Base-by-base conservation (phyloP, 2,113 vertebrate genomes). In the Platysternon megacephalum region DNA sequence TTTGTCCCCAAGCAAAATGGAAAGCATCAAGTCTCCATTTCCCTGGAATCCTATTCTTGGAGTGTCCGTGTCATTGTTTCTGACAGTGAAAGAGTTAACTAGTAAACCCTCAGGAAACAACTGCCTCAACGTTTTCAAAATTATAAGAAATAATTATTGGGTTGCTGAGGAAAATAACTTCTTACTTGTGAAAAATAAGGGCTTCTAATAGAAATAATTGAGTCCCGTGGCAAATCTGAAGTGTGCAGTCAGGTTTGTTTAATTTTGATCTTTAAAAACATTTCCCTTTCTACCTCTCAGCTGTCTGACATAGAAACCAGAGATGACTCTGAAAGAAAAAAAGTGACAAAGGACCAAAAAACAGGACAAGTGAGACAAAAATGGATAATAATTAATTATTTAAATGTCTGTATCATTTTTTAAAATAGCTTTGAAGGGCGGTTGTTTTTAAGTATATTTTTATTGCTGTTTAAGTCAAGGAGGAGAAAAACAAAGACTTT, bases 201-300 rank as follows among this genome's bases (percentile, higher is more conserved):
- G 52, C 91, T 88, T 97, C 91, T 96, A 97, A 95, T 95, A 94
- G 94, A 96, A 97, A 96, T 98, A 97, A 97, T 96, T 97, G 93
- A 94, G 95, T 98, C 96, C 94, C 86, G 42, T 95, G 96, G 74
- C 83, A 96, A 97, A 96, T 97, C 92, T 85, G 89, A 97, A 97
- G 95, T 97, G 96, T 86, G 96, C 88, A 91, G 94, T 97, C 95
- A 95, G 65, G 74, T 93, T 95, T 97, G 35, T 65, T 97, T 96
- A 96, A 97, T 97, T 96, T 96, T 76, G 88, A 95, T 93, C 92
- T 95, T 79, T 92, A 90, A 91, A 86, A 91, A 83, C 13, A 44
- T 86, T 98, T 97, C 95, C 97, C 44, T 97, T 97, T 61, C 82
- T 89, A 85, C 56, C 96, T 96, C 93, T 96, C 93, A 96, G 22